These are phyloP conservation scores for Styela plicata DNA, from an alignment of 23 tunicate species.

Conservation along the genomic window DNA sequence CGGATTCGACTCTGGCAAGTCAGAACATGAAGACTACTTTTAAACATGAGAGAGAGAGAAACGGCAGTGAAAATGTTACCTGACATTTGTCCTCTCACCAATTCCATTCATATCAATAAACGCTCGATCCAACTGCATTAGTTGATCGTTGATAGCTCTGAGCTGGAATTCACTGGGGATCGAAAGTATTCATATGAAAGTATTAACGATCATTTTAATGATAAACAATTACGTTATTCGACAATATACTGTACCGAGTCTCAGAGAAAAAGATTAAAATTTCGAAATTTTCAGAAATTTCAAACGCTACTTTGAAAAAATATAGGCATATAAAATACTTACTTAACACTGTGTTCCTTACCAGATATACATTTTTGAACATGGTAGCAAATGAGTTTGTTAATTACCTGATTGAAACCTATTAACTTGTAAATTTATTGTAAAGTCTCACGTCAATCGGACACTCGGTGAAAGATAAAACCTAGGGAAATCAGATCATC, in stretches of 20 bases:
- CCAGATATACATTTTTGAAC: not conserved
- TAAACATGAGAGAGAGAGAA: not conserved
- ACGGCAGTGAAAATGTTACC: constrained; percentile 21
- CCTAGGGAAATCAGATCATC: too few species aligned
- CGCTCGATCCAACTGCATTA: constrained; percentile 76
- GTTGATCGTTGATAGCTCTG: constrained; percentile 63
- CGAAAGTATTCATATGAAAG: not conserved
- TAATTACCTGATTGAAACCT: not conserved
- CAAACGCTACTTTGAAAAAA: not conserved
- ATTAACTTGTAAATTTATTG: not conserved
- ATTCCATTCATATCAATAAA: constrained; percentile 68
- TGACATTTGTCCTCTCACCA: constrained; percentile 44
- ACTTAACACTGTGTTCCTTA: too few species aligned
- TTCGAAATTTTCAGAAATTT: too few species aligned
- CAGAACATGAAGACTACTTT: not conserved
- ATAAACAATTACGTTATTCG: not conserved
- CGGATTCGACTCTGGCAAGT: too few species aligned
- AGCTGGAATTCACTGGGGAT: constrained; percentile 20
- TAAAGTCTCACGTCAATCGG: too few species aligned
- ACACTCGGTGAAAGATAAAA: too few species aligned
- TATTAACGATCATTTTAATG: too few species aligned
- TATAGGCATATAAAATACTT: too few species aligned
- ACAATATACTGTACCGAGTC: not conserved
- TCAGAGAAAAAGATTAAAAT: not conserved
- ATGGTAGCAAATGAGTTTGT: not conserved